Conservation (phyloP, 1,140 invertebrate species). For the Propsilocerus akamusi region DNA sequence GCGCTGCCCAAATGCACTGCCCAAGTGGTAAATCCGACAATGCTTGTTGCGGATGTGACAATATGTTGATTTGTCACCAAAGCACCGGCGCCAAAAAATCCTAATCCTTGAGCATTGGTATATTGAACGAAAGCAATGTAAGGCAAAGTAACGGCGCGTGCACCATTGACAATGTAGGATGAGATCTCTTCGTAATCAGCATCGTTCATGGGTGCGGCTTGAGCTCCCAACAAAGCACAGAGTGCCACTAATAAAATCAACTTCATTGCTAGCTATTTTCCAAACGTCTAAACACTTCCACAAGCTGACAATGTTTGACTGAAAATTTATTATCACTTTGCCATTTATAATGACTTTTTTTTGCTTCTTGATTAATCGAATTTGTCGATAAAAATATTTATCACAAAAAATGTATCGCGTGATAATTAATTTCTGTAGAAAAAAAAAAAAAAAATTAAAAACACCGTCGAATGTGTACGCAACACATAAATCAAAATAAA, state of each 20-base stretch:
- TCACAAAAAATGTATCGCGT: too few relatives aligned
- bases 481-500: too few relatives aligned
- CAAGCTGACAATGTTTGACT: not conserved
- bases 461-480: too few relatives aligned
- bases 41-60: not conserved
- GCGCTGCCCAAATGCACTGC: not conserved
- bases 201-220: not conserved
- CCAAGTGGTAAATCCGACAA: not conserved
- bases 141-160: not conserved
- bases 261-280: not conserved
- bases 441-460: too few relatives aligned
- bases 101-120: not conserved
- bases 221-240: not conserved
- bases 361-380: too few relatives aligned
- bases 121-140: not conserved
- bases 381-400: too few relatives aligned
- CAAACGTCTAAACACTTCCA: not conserved
- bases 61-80: not conserved
- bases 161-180: not conserved
- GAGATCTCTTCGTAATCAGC: too few relatives aligned
- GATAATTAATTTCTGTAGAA: too few relatives aligned
- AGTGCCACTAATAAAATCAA: not conserved
- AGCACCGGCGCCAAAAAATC: not conserved
- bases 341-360: not conserved
- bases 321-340: not conserved